Evolutionary conservation across 2,797 vertebrate genomes (phyloP).

Genomic region (Centroberyx gerrardi): DNA sequence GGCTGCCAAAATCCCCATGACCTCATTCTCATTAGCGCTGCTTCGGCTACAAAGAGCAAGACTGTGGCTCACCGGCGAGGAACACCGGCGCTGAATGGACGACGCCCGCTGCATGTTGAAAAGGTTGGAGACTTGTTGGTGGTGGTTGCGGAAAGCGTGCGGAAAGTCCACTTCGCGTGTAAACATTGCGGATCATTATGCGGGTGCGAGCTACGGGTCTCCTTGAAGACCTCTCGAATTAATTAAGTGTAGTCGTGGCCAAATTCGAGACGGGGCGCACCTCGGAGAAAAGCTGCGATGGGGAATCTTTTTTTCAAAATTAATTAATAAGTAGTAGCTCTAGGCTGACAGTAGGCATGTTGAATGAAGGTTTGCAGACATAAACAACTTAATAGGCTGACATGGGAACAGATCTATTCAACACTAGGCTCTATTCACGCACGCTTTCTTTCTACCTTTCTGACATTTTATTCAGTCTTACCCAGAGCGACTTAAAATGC

Average conservation of each 20-base stretch:
- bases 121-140: constrained; percentile 29
- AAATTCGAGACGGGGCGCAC: constrained; percentile 38
- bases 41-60: constrained; percentile 50
- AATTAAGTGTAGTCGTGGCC: constrained; percentile 41
- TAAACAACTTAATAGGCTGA: constrained; percentile 40
- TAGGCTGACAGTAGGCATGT: constrained; percentile 35
- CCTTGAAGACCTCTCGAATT: constrained; percentile 54
- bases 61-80: constrained; percentile 40
- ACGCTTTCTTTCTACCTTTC: constrained; percentile 9
- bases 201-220: constrained; percentile 31
- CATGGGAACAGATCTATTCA: constrained; percentile 6
- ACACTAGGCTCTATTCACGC: not conserved
- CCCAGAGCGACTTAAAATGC: not conserved
- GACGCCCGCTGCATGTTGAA: constrained; percentile 52
- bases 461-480: constrained; percentile 30
- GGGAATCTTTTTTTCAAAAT: constrained; percentile 53
- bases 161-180: constrained; percentile 37
- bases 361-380: constrained; percentile 51
- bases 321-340: constrained; percentile 57
- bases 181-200: constrained; percentile 57
- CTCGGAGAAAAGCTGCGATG: constrained; percentile 49
- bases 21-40: constrained; percentile 76
- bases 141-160: constrained; percentile 3
- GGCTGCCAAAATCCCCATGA: constrained; percentile 71
- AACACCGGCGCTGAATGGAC: constrained; percentile 30